Percentiles rank a stretch among this genome's conserved stretches.
Evolutionary conservation across 2,888 invertebrate species (phyloP).

Genomic region (Papilio elwesi): DNA sequence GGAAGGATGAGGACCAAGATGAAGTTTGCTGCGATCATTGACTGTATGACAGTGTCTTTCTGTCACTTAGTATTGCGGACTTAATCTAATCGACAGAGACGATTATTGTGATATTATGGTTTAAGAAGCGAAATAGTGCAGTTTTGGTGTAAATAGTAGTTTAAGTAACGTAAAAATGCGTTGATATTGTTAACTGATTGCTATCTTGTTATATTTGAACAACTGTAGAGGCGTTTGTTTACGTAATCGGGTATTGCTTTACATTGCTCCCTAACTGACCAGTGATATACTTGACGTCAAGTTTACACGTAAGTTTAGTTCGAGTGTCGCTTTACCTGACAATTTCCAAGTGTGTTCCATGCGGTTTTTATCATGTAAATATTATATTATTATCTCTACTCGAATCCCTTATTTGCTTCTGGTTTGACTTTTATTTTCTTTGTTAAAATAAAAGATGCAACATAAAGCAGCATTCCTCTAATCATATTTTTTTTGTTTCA

Average conservation of each 20-base stretch:
- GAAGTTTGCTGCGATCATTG: constrained; percentile 76
- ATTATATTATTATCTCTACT: constrained; percentile 34
- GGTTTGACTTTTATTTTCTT: constrained; percentile 39
- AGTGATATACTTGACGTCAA: constrained; percentile 27
- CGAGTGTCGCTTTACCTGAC: constrained; percentile 37
- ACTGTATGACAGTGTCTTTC: constrained; percentile 66
- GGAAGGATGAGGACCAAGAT: constrained; percentile 79
- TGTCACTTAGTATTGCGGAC: constrained; percentile 58
- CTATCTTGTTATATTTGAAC: constrained; percentile 61
- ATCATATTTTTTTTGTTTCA: constrained; percentile 29
- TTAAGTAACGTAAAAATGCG: constrained; percentile 71
- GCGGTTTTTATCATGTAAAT: constrained; percentile 26
- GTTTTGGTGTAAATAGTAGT: constrained; percentile 76
- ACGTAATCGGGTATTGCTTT: constrained; percentile 31
- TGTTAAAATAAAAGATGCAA: constrained; percentile 38
- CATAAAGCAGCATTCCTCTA: constrained; percentile 40
- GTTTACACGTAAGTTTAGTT: constrained; percentile 29
- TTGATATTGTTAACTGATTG: constrained; percentile 70
- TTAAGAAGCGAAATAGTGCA: constrained; percentile 69
- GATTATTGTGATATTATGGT: constrained; percentile 81
- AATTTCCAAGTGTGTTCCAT: constrained; percentile 37
- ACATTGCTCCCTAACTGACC: constrained; percentile 21
- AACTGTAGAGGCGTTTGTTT: constrained; percentile 49
- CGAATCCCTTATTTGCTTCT: constrained; percentile 37
- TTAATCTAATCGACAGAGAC: constrained; percentile 72